These are phyloP conservation scores for Eudyptes chrysolophus DNA, from an alignment of 2,113 vertebrate genomes.

Conservation along the genomic window DNA sequence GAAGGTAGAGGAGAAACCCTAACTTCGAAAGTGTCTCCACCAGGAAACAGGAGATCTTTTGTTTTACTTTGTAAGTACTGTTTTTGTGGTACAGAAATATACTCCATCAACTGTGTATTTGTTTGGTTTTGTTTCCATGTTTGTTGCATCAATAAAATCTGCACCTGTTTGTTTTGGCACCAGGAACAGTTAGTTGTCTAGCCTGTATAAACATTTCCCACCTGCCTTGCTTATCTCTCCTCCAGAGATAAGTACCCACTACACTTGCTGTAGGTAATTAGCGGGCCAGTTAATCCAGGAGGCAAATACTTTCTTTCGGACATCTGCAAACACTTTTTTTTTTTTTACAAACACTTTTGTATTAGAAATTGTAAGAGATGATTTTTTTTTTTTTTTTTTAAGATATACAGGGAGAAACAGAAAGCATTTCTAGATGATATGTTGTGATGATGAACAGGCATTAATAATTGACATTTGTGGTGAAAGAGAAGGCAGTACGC, in stretches of 20 bases:
- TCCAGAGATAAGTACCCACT: conserved; percentile 20
- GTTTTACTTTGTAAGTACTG: conserved; percentile 22
- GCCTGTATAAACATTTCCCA: conserved; percentile 56
- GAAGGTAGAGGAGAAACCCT: background rate
- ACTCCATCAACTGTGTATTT: conserved; percentile 20
- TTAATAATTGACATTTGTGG: conserved; percentile 57
- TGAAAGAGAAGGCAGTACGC: background rate
- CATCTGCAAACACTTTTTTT: background rate
- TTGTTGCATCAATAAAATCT: conserved; percentile 67
- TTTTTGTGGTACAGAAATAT: conserved; percentile 11
- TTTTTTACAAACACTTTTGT: background rate
- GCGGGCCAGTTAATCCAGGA: conserved; percentile 31
- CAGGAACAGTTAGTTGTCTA: conserved; percentile 40
- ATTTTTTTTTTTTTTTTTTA: background rate
- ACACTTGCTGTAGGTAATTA: conserved; percentile 36
- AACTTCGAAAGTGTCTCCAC: background rate
- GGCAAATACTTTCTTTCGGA: background rate
- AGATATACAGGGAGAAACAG: background rate
- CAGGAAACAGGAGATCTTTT: background rate
- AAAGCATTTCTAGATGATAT: background rate
- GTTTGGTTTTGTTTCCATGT: conserved; percentile 59
- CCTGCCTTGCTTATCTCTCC: conserved; percentile 60
- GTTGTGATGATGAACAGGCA: conserved; percentile 18
- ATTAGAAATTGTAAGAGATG: background rate
- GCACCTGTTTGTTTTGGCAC: conserved; percentile 78